These are phyloP conservation scores for Periophthalmus magnuspinnatus DNA, from an alignment of 2,797 vertebrate species.

Conservation along the genomic window DNA sequence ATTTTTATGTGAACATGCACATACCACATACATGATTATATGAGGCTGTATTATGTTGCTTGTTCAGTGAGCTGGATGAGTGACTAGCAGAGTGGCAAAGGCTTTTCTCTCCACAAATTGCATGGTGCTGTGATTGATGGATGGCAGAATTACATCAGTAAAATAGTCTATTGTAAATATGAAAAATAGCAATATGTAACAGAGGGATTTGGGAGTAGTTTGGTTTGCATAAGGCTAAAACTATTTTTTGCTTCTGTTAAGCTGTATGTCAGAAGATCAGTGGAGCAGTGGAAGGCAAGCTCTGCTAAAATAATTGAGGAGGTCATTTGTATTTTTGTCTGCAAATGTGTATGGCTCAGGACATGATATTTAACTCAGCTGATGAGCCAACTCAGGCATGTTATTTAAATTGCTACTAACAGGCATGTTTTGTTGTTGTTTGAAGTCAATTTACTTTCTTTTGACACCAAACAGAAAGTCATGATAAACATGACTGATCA, in stretches of 20 bases:
- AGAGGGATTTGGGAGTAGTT: conserved; percentile 22
- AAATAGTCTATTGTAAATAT: conserved; percentile 43
- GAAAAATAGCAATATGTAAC: conserved; percentile 28
- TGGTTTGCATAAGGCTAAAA: not conserved
- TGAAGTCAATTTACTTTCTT: not conserved
- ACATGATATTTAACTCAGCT: not conserved
- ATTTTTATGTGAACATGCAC: conserved; percentile 66
- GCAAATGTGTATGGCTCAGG: not conserved
- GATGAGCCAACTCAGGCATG: not conserved
- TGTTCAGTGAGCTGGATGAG: conserved; percentile 60
- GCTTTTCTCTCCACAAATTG: conserved; percentile 51
- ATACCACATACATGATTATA: conserved; percentile 56
- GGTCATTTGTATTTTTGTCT: not conserved
- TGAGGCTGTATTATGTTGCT: conserved; percentile 58
- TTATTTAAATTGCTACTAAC: no score
- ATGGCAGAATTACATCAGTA: conserved; percentile 65
- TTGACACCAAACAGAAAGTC: not conserved
- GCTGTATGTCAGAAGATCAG: conserved; percentile 20
- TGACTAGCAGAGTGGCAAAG: conserved; percentile 53
- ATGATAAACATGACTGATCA: not conserved
- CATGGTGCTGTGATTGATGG: conserved; percentile 51
- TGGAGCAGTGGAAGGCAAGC: not conserved
- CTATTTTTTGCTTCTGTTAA: conserved; percentile 15
- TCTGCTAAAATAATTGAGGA: not conserved
- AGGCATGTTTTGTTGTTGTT: not conserved